Base-by-base conservation (phyloP, 2,888 invertebrate genomes). In the Zeuzera pyrina region DNA sequence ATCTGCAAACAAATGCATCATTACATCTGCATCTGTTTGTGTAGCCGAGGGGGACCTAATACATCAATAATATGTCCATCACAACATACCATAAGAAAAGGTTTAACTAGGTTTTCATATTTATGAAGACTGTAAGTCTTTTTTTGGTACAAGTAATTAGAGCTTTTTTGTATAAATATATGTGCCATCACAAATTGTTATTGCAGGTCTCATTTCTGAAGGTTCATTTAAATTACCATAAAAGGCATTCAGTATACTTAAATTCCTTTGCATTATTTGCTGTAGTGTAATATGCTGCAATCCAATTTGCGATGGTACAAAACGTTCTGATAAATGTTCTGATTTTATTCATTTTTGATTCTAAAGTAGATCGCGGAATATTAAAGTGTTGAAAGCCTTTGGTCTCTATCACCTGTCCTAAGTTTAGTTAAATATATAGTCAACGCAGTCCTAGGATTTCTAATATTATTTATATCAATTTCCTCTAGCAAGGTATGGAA, bases 61-160 rank as follows among this genome's bases (percentile, higher is more conserved):
- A 31, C 35, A 24, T 43, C 40, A 23, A 43, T 3, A 24, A 44
- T 47, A 34, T 44, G 35, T 7, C 43, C 43, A 36, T 44, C 36
- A 31, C 32, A 25, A 6, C 31, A 23, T n/a, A 44, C 44, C 10
- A 43, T 31, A 12, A 44, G 10, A 36, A 43, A 46, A 5, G 46
- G 42, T 34, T 43, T 43, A 21, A 42, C 4, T 16, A 39, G 21
- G 22, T 39, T 43, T 3, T 30, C 15, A 12, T 29, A 34, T 15
- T 41, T 39, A 15, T 41, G 41, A 1, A 38, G 15, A 6, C 33
- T 31, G n/a, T n/a, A 39, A 4, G 30, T 38, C 13, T 37, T n/a
- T 23, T 35, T 41, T 25, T 38, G 41, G 12, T 32, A 40, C 13
- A 31, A n/a, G 16, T 30, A 38, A 12, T 39, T 39, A 2, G 23